Base-by-base conservation (phyloP, 1,140 invertebrate species). In the Drosophila ogumai region DNA sequence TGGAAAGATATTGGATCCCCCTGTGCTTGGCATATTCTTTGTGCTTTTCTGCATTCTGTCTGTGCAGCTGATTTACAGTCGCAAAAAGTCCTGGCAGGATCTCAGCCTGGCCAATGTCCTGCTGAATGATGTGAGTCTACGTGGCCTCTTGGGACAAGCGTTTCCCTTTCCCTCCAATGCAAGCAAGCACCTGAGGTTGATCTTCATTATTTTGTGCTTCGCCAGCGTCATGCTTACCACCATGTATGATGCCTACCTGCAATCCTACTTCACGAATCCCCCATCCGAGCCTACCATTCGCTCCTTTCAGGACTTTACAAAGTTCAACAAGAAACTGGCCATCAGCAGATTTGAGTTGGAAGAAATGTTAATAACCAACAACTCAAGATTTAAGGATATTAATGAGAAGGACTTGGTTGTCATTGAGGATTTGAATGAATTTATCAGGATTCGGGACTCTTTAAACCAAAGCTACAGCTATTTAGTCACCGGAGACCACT, bases 141-240 rank as follows among this genome's bases (percentile, higher is more conserved):
- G 90, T 1, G 84, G 85, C 3, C 28, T 91, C 2, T n/a, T 91
- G 22, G 85, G 74, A 0, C 90, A 91, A 31, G 60, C 84, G 0
- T 90, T 80, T 49, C 84, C 79, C 0, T 52, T 75, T 57, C 63
- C 69, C 1, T 15, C 7, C 1, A 36, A 60, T n/a, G 36, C 61
- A 0, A 64, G 49, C 22, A 60, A 50, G 7, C 47, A 79, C 3
- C 40, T 80, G 15, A 79, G 79, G 9, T 40, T 67, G 0, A 50
- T 87, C 8, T 52, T 60, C 3, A 43, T 58, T 15, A 58, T 88
- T 8, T 8, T 87, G 0, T 78, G 63, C 46, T 66, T 78, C 8
- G 47, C 67, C 8, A 75, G 85, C 36, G 28, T 88, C 7, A 56
- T 84, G 64, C 52, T 68, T 2, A 76, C 60, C 31, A 90, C 78